Evolutionary conservation across 2,797 vertebrate genomes (phyloP).

Genomic region (Dendrocincla fuliginosa): DNA sequence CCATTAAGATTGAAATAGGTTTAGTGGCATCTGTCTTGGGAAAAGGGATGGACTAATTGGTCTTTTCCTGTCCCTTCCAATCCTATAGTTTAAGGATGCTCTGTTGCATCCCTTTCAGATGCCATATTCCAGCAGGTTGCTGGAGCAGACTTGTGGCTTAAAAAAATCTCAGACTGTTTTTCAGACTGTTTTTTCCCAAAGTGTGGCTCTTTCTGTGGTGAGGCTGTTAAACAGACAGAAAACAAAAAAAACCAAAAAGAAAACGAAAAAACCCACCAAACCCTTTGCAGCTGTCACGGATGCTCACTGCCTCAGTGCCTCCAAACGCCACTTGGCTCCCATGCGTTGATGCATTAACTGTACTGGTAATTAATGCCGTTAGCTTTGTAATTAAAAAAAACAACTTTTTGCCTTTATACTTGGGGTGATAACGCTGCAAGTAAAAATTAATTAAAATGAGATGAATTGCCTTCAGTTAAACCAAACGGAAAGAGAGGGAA

Average conservation of each 20-base stretch:
- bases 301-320: slow-evolving; percentile 72
- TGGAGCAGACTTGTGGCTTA: not conserved
- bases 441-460: slow-evolving; percentile 87
- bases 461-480: slow-evolving; percentile 85
- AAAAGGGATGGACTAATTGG: not conserved
- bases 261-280: not conserved
- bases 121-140: not conserved
- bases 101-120: not conserved
- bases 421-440: slow-evolving; percentile 80
- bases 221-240: not conserved
- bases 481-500: slow-evolving; percentile 71
- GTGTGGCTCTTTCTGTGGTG: slow-evolving; percentile 30
- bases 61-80: not conserved
- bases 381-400: slow-evolving; percentile 85
- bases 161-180: not conserved
- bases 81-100: not conserved
- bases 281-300: slow-evolving; percentile 72
- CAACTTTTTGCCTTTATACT: slow-evolving; percentile 81
- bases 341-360: slow-evolving; percentile 73
- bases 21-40: not conserved
- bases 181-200: not conserved
- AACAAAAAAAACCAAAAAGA: not conserved
- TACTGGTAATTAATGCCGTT: slow-evolving; percentile 84
- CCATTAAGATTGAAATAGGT: not conserved
- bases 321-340: slow-evolving; percentile 66